phyloP scores from a whole-genome alignment of 2,113 vertebrate genomes.

The Megaceryle maxima region DNA sequence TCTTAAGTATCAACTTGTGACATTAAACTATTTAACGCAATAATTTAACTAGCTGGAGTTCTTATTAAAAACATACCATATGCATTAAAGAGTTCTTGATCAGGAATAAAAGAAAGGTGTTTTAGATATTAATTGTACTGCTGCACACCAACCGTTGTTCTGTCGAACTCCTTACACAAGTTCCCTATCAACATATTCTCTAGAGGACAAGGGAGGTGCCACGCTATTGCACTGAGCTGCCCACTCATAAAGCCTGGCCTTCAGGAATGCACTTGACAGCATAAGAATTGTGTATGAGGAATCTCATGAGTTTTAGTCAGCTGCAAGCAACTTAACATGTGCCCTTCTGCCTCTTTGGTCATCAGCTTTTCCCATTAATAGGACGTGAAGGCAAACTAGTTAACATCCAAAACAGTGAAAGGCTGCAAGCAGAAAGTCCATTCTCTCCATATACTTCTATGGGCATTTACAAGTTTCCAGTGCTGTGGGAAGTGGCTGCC shows the following conservation, averaged over 20 bases:
- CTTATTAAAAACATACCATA: not conserved
- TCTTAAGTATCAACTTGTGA: not conserved
- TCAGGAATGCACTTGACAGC: not conserved
- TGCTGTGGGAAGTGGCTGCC: not conserved
- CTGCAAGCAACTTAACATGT: not conserved
- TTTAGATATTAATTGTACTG: not conserved
- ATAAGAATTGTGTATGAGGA: not conserved
- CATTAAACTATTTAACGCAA: not conserved
- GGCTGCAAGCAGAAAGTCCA: not conserved
- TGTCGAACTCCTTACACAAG: not conserved
- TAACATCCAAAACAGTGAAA: not conserved
- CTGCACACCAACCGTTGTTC: not conserved
- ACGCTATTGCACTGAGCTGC: not conserved
- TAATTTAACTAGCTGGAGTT: not conserved
- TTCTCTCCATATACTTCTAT: not conserved
- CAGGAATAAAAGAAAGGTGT: not conserved
- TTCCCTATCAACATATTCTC: not conserved
- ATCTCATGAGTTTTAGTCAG: not conserved
- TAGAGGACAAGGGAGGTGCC: not conserved
- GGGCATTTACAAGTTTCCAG: not conserved
- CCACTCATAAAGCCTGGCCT: not conserved
- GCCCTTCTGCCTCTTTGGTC: not conserved
- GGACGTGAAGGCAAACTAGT: not conserved
- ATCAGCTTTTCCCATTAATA: not conserved
- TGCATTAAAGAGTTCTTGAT: not conserved